These are phyloP conservation scores for Pungitius pungitius DNA, from an alignment of 2,113 vertebrate genomes.

Conservation along the genomic window DNA sequence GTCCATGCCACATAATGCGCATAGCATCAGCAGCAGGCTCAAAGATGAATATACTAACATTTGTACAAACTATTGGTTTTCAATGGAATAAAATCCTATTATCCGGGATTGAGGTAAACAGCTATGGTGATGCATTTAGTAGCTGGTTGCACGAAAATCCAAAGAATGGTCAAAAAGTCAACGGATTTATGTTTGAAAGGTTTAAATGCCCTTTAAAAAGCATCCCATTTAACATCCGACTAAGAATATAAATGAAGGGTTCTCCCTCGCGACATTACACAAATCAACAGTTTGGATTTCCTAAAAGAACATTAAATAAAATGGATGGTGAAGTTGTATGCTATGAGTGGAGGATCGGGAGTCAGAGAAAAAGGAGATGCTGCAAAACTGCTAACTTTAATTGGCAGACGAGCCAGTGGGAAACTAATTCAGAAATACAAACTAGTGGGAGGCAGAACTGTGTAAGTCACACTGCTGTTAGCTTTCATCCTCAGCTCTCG, in stretches of 20 bases:
- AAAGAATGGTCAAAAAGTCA: background rate
- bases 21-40: conserved; percentile 29
- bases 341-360: background rate
- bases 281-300: background rate
- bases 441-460: conserved; percentile 37
- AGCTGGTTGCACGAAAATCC: conserved; percentile 29
- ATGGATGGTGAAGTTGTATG: background rate
- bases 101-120: conserved; percentile 52
- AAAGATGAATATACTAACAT: conserved; percentile 14
- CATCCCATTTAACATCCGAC: conserved; percentile 5
- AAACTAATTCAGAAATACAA: conserved; percentile 40
- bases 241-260: conserved; percentile 12
- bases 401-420: conserved; percentile 18
- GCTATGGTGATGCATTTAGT: conserved; percentile 33
- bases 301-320: background rate
- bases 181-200: background rate
- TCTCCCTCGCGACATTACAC: conserved; percentile 18
- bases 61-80: conserved; percentile 35
- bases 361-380: conserved; percentile 12
- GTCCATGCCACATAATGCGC: conserved; percentile 27
- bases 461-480: conserved; percentile 44
- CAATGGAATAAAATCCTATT: conserved; percentile 41
- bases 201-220: conserved; percentile 44
- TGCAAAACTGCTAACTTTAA: conserved; percentile 25
- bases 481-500: conserved; percentile 42